These are phyloP conservation scores for Pelobates cultripes DNA, from an alignment of 2,797 vertebrate species.

Conservation along the genomic window DNA sequence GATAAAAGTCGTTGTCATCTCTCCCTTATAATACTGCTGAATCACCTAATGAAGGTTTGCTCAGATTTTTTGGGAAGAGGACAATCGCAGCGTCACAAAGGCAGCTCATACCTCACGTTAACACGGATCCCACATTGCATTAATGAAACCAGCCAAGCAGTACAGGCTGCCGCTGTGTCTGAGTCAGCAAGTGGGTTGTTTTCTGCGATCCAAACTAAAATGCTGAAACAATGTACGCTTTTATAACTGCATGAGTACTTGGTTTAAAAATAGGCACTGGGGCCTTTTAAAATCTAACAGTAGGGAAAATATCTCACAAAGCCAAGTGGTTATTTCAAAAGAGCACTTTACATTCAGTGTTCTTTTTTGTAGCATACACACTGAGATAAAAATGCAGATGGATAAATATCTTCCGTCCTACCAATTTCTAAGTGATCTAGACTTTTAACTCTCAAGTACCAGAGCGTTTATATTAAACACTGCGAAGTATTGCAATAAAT, in stretches of 20 bases:
- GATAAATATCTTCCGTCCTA: too few relatives aligned
- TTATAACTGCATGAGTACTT: not conserved
- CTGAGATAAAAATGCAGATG: not conserved
- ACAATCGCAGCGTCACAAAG: not conserved
- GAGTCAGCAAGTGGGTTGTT: slow-evolving; percentile 6
- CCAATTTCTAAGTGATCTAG: too few relatives aligned
- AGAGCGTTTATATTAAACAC: too few relatives aligned
- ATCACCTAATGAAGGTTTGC: not conserved
- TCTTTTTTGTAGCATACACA: not conserved
- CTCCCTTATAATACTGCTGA: slow-evolving; percentile 17
- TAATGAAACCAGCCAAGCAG: slow-evolving; percentile 9
- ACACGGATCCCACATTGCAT: not conserved
- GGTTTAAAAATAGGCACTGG: slow-evolving; percentile 17
- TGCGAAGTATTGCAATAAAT: too few relatives aligned
- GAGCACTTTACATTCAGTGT: too few relatives aligned
- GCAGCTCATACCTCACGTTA: not conserved
- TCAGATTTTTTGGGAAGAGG: not conserved
- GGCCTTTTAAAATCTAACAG: not conserved
- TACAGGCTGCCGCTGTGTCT: slow-evolving; percentile 1
- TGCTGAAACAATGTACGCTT: slow-evolving; percentile 20
- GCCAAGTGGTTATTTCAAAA: not conserved
- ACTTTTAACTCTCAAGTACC: too few relatives aligned
- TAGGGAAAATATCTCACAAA: slow-evolving; percentile 12
- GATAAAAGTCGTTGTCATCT: not conserved
- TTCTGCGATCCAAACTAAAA: not conserved